Evolutionary conservation across 2,797 vertebrate species (phyloP).

Genomic region (Arnoldichthys spilopterus): DNA sequence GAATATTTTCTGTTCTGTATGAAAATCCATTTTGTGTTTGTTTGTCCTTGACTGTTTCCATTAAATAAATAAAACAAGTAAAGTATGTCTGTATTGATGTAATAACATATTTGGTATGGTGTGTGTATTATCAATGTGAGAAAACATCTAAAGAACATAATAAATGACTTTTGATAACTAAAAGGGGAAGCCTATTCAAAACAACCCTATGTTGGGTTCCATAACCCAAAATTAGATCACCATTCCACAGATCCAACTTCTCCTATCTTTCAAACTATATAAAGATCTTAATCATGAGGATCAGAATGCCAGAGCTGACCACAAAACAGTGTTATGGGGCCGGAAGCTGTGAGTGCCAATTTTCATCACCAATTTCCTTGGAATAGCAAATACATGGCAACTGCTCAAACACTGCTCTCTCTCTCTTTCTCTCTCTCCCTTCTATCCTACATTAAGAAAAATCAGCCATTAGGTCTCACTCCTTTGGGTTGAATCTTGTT

Average conservation of each 20-base stretch:
- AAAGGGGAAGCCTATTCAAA: neutral
- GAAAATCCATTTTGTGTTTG: no score
- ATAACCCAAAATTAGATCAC: neutral
- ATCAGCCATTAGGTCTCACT: no score
- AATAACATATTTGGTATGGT: no score
- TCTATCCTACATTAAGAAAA: no score
- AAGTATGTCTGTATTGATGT: no score
- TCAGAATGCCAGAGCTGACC: neutral
- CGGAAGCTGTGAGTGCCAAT: slow-evolving; percentile 5
- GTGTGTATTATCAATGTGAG: no score
- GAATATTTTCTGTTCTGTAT: no score
- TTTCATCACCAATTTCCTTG: neutral
- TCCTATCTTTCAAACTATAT: neutral
- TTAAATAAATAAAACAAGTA: no score
- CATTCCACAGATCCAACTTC: neutral
- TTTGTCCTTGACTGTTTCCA: no score
- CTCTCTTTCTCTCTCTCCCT: no score
- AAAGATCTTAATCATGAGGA: neutral
- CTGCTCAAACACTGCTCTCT: neutral
- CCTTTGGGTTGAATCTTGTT: no score
- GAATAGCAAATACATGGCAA: slow-evolving; percentile 3
- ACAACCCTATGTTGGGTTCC: neutral
- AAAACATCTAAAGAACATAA: no score
- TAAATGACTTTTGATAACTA: neutral
- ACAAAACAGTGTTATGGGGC: slow-evolving; percentile 2